Evolutionary conservation across 2,888 invertebrate genomes (phyloP), one percentile per base, ranked within the genome.

Genomic region (Dione juno): DNA sequence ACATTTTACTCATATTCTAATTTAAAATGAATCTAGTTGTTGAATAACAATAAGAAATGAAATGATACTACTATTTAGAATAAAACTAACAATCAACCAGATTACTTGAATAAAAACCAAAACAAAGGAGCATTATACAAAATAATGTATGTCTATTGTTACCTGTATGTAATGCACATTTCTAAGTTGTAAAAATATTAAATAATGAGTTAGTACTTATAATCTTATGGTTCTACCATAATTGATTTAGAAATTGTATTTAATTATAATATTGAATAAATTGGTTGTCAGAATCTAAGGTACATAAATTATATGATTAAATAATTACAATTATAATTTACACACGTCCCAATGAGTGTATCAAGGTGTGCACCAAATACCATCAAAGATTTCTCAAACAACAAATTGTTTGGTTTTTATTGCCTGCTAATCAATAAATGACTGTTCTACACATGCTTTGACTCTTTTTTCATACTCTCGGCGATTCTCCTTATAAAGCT

Each of bases 381-480:
- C 77, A 80, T 80, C 78, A 76, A 81, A 81, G 81, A 77, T 78
- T 77, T 77, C 80, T 67, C 70, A 70, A 72, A 70, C 66, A 71
- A 66, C 13, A 40, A 45, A 81, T 81, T 80, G 81, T 79, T 79
- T 82, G 82, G 83, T 83, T 78, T 75, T 72, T 74, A 11, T 78
- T 76, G 82, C 83, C 83, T 86, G 90, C 95, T 97, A 98, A 95
- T 98, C 98, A 94, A 97, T 97, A 96, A 99, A 99, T 94, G 98
- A 99, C 94, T 99, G 99, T 95, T 99, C 99, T 88, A 99, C 99
- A 93, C 99, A 98, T 86, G 98, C 98, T 95, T 98, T 98, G 87
- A 99, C 99, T 94, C 98, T 96, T 94, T 99, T 99, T 94, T 99
- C 99, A 92, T 99, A 99, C 94, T 99, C 99, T 85, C 99, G 95